Evolutionary conservation across 2,797 vertebrate species (phyloP), one percentile per base, ranked within the genome.

Genomic region (Cossypha niveicapilla): DNA sequence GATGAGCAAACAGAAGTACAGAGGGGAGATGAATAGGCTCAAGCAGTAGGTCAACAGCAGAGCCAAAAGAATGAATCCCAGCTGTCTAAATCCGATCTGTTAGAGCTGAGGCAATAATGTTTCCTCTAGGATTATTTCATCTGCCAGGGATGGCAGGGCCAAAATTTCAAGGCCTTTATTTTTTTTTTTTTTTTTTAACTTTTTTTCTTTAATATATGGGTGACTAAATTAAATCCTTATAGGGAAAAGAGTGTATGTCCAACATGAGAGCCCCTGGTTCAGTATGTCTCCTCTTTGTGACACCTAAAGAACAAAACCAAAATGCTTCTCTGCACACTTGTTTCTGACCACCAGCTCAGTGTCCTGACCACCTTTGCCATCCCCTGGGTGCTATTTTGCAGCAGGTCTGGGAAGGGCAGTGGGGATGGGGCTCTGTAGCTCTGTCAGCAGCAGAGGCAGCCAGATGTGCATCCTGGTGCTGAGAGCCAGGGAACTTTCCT

Each of bases 1-100:
- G 90, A 94, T 95, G 90, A 93, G 93, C 94, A 96, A 94, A 94
- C 94, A 94, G 94, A 94, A 94, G 86, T 79, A 68, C 80, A 85
- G 93, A 90, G 92, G 65, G 63, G 92, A 94, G 81, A 86, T 76
- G 90, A 92, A 92, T 86, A 87, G 86, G 72, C 88, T 74, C 34
- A 84, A 94, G 83, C 93, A 89, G 90, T 81, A 93, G 94, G 92
- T 96, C 96, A 95, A 76, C 89, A 96, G 81, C 89, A 80, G 65
- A 85, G 91, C 92, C 81, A 68, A 50, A 93, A 77, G 91, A 85
- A 91, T 85, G 94, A 89, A 83, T 93, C 74, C 41, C 0, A 16
- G 48, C 91, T 37, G 53, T 30, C 80, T 71, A 67, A 82, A 90
- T 90, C 88, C 1, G 3, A 76, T 94, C 88, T 13, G 32, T n/a